Evolutionary conservation across 2,888 invertebrate species (phyloP).

Genomic region (Oligia fasciuncula): DNA sequence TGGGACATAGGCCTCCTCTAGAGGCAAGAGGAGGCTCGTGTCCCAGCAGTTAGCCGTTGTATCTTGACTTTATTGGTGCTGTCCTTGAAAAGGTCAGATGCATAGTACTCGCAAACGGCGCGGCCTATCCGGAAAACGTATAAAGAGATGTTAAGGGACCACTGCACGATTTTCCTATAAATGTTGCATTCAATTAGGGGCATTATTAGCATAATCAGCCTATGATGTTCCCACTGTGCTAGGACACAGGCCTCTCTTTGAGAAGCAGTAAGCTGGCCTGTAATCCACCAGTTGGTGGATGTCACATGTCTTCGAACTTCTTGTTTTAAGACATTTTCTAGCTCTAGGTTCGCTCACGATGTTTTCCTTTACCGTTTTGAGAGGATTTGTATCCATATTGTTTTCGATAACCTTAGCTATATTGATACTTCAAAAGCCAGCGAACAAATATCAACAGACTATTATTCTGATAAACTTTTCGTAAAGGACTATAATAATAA

Average conservation of each 20-base stretch:
- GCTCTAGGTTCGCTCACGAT: neutral
- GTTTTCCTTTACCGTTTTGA: neutral
- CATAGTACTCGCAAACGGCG: constrained; percentile 1
- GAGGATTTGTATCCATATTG: too few relatives aligned
- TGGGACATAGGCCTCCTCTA: neutral
- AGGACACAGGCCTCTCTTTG: neutral
- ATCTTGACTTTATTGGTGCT: constrained; percentile 13
- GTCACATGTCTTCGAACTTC: neutral
- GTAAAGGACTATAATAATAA: constrained; percentile 1
- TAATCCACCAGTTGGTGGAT: neutral
- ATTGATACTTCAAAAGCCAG: neutral
- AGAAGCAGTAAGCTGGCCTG: neutral
- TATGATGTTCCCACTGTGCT: neutral
- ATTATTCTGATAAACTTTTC: constrained; percentile 10
- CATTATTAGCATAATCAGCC: neutral
- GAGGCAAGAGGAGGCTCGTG: neutral
- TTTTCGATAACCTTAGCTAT: neutral
- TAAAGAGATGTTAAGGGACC: neutral
- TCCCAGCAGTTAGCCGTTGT: too few relatives aligned
- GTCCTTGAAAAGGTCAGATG: constrained; percentile 29
- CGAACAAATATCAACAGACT: neutral
- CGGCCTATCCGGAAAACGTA: neutral
- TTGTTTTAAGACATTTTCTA: too few relatives aligned
- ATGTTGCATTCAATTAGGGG: too few relatives aligned
- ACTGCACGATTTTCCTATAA: neutral